Percentiles rank a stretch among this genome's conserved stretches.
Conservation (phyloP, 2,797 vertebrate species). For the Rhyacichthys aspro region DNA sequence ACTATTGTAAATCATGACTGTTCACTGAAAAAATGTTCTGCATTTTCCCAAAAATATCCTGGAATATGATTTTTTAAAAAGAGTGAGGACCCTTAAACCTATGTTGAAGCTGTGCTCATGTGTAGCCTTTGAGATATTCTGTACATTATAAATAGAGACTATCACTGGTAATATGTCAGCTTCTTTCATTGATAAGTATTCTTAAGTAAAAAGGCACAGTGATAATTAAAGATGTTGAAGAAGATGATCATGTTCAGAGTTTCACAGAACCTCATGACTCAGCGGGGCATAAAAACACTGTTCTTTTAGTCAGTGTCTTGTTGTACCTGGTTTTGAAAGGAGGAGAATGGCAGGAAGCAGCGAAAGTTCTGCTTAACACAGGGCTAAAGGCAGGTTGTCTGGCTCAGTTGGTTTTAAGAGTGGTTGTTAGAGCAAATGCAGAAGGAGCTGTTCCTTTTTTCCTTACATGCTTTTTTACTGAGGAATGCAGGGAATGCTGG, state of each 20-base stretch:
- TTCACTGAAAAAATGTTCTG: too few species aligned
- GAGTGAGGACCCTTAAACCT: too few species aligned
- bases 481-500: conserved; percentile 55
- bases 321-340: conserved; percentile 10
- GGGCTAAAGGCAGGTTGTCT: conserved; percentile 11
- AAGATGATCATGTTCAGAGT: conserved; percentile 1
- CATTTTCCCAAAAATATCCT: too few species aligned
- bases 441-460: conserved; percentile 29
- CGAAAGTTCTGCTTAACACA: not conserved
- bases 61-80: too few species aligned
- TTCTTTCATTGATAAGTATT: too few species aligned
- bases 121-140: too few species aligned
- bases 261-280: conserved; percentile 19
- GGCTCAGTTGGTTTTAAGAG: conserved; percentile 8
- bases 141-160: too few species aligned
- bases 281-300: conserved; percentile 1
- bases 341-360: conserved; percentile 1
- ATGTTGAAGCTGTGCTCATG: too few species aligned
- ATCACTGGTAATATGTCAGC: too few species aligned
- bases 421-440: conserved; percentile 39
- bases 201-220: not conserved
- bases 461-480: conserved; percentile 25
- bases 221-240: not conserved
- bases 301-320: conserved; percentile 1
- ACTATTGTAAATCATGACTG: too few species aligned